Evolutionary conservation across 2,888 invertebrate genomes (phyloP).

Genomic region (Tortrix viridana): DNA sequence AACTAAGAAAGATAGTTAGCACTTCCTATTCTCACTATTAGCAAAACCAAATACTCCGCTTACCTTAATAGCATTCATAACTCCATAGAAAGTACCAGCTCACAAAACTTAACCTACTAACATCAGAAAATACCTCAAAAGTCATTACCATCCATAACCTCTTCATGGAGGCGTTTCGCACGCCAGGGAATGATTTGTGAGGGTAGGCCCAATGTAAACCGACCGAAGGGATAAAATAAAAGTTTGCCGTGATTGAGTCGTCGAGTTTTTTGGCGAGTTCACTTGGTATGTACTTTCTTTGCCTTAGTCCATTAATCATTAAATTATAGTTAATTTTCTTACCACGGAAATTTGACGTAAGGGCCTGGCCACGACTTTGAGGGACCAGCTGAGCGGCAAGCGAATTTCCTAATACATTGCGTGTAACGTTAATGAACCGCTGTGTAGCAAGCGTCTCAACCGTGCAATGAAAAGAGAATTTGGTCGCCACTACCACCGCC

Average conservation of each 20-base stretch:
- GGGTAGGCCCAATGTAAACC: constrained; percentile 31
- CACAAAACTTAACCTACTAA: constrained; percentile 16
- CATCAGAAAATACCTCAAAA: constrained; percentile 30
- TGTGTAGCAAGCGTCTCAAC: no score
- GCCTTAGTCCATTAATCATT: background rate
- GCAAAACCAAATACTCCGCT: no score
- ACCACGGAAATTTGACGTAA: no score
- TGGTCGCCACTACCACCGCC: no score
- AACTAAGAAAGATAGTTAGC: no score
- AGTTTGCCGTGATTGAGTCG: constrained; percentile 25
- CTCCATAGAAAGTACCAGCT: constrained; percentile 1
- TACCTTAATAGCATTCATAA: background rate
- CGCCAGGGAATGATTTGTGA: constrained; percentile 33
- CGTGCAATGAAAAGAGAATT: no score
- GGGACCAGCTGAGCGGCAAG: no score
- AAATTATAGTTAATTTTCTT: background rate
- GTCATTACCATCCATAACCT: constrained; percentile 37
- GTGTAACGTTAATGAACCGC: no score
- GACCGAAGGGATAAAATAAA: constrained; percentile 26
- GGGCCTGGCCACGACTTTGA: no score
- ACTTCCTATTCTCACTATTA: background rate
- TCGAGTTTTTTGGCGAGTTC: constrained; percentile 5
- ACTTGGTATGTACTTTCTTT: background rate
- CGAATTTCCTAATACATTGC: no score
- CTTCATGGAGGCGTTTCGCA: constrained; percentile 30